Evolutionary conservation across 2,797 vertebrate genomes (phyloP), one percentile per base, ranked within the genome.

Genomic region (Gymnothorax reevesii): DNA sequence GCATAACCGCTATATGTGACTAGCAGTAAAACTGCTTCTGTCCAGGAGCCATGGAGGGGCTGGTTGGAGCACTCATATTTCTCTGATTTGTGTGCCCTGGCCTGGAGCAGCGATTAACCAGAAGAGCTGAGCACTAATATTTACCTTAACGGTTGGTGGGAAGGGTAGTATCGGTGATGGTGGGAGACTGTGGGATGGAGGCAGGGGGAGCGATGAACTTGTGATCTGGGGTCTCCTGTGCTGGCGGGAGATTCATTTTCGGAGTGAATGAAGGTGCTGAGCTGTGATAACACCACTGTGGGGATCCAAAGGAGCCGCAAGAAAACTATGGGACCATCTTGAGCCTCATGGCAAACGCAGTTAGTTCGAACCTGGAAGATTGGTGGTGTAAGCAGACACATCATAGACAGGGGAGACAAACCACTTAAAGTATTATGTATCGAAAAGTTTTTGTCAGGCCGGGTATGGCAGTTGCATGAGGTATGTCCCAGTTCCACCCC

Each of bases 81-180:
- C 54, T 59, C n/a, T 59, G 80, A 82, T 82, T 55, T 25, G 80
- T 33, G 55, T 8, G 80, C 49, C 10, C 0, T 3, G 54, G 54
- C 55, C 13, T 55, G 57, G 10, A 25, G 57, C 9, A 55, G 55
- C 25, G 55, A 82, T 82, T 25, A 82, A 82, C 80, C 80, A 57
- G 57, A 57, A 4, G 27, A 52, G 49, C 33, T 80, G 15, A 33
- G 80, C 64, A 42, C 66, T 83, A 83, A 83, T 86, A 75, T 86
- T 75, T 83, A 66, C 80, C 10, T 60, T 60, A 60, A 83, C 13
- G 62, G 49, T 22, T 64, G 55, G 83, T 62, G 42, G 62, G 54
- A 42, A 12, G 62, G 62, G 22, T 25, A n/a, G 54, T 66, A 54
- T 8, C 8, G 57, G 57, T 3, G 52, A 12, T 64, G 20, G 54